phyloP scores from a whole-genome alignment of 2,888 invertebrate species.

The Idaea aversata region DNA sequence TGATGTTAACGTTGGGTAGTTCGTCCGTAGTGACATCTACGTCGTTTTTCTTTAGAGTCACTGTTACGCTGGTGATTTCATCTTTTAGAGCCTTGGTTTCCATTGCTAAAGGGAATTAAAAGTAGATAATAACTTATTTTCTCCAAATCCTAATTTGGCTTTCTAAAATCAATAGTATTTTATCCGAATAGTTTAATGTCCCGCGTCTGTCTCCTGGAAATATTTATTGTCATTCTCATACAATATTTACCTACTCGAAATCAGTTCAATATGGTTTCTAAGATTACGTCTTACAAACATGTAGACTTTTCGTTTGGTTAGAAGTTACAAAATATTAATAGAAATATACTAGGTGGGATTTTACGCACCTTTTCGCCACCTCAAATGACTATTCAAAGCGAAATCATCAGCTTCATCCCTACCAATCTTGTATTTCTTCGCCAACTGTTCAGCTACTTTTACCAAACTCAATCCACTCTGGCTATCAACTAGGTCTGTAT shows the following conservation, averaged over 20 bases:
- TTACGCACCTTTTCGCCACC: conserved; percentile 88
- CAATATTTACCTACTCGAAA: no score
- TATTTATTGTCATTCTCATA: no score
- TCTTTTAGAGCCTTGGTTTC: conserved; percentile 90
- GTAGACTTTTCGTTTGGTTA: no score
- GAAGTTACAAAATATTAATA: neutral
- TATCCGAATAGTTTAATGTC: no score
- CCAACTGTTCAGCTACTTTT: conserved; percentile 92
- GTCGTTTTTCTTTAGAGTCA: conserved; percentile 89
- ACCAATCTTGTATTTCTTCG: conserved; percentile 85
- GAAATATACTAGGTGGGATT: neutral
- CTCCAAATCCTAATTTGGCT: neutral
- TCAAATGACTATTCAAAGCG: conserved; percentile 88
- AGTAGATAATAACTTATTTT: conserved; percentile 2
- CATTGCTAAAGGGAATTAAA: conserved; percentile 80
- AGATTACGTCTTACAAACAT: no score
- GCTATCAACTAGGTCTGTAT: conserved; percentile 79
- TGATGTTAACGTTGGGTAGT: conserved; percentile 87
- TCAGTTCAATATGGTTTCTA: no score
- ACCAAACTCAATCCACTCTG: conserved; percentile 94
- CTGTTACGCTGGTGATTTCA: conserved; percentile 89
- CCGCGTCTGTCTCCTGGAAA: no score
- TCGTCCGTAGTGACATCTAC: conserved; percentile 89
- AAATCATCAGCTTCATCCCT: conserved; percentile 90
- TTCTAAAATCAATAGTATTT: no score